Evolutionary conservation across 2,888 invertebrate species (phyloP).

Genomic region (Fragum fragum): DNA sequence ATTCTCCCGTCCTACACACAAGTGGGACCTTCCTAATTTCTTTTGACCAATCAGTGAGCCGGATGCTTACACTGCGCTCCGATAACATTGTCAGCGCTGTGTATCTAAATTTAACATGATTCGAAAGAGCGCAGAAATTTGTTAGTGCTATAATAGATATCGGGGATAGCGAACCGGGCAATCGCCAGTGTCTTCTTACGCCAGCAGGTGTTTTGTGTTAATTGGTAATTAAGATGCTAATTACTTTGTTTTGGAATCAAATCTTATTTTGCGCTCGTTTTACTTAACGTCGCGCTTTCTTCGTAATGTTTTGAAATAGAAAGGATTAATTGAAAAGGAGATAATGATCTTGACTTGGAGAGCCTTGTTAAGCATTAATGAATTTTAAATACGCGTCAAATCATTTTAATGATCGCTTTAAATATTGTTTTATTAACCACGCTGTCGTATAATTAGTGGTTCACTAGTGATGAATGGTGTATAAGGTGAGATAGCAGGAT

Average conservation of each 20-base stretch:
- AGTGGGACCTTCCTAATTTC: constrained; percentile 66
- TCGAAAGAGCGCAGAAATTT: constrained; percentile 60
- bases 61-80: constrained; percentile 52
- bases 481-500: constrained; percentile 14
- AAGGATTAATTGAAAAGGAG: background rate
- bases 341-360: background rate
- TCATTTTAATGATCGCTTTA: constrained; percentile 17
- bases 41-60: constrained; percentile 58
- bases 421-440: constrained; percentile 16
- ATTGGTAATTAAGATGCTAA: constrained; percentile 59
- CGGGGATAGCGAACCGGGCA: constrained; percentile 29
- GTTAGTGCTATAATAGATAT: constrained; percentile 47
- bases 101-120: constrained; percentile 69
- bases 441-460: constrained; percentile 16
- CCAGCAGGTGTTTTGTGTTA: constrained; percentile 58
- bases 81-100: constrained; percentile 61
- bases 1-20: constrained; percentile 46
- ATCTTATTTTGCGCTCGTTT: background rate
- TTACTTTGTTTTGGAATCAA: constrained; percentile 1
- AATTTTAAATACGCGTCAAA: constrained; percentile 18
- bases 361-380: constrained; percentile 18
- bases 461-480: background rate
- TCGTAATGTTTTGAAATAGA: background rate
- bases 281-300: background rate
- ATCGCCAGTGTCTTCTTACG: constrained; percentile 45